Percentiles rank a stretch among this genome's conserved stretches.
Evolutionary conservation across 2,888 invertebrate species (phyloP).

Genomic region (Aricia artaxerxes): DNA sequence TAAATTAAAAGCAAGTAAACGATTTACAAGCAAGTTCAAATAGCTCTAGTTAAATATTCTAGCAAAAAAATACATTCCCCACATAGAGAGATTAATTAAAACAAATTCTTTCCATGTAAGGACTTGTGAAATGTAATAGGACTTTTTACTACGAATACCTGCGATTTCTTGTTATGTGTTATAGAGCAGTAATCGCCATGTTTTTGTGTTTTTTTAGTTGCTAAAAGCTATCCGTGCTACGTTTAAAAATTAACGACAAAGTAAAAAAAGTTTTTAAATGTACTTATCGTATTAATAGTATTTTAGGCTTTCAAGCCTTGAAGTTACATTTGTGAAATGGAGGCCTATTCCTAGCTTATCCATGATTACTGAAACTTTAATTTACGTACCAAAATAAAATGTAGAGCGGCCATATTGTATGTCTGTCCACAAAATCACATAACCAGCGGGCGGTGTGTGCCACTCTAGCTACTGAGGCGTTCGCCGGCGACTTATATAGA

Average conservation of each 20-base stretch:
- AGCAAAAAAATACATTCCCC: conserved; percentile 5
- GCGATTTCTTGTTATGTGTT: neutral
- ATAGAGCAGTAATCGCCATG: neutral
- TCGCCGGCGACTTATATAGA: conserved; percentile 46
- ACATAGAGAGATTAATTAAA: conserved; percentile 5
- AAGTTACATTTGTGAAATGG: no score
- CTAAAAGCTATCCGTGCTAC: no score
- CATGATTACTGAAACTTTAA: neutral
- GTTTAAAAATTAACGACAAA: no score
- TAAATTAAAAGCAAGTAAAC: no score
- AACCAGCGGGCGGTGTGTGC: conserved; percentile 45
- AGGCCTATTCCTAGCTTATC: no score
- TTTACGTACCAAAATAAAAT: conserved; percentile 45
- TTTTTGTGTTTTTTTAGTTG: neutral
- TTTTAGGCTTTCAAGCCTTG: no score
- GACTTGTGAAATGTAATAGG: neutral
- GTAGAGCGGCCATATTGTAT: conserved; percentile 46
- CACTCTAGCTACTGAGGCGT: conserved; percentile 40
- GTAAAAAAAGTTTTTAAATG: no score
- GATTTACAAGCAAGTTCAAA: neutral
- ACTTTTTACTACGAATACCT: neutral
- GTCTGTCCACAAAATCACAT: conserved; percentile 49
- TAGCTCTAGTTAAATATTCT: neutral
- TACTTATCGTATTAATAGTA: no score
- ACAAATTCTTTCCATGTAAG: neutral